Percentiles rank a stretch among this genome's conserved stretches.
phyloP scores from a whole-genome alignment of 2,113 vertebrate genomes.

The Panthera leo region DNA sequence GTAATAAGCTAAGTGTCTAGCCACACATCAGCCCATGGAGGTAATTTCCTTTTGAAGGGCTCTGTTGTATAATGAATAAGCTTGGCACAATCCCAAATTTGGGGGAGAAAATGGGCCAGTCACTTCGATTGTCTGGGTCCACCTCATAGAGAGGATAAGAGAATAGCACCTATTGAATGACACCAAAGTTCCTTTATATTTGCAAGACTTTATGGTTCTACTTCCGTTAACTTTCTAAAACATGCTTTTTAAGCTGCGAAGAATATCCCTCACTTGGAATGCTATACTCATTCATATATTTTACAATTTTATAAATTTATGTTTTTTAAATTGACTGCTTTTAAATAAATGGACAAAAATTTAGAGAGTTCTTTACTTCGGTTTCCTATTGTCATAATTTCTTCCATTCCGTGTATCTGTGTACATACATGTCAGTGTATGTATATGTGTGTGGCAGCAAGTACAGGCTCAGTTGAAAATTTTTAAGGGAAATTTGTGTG shows the following conservation, averaged over 20 bases:
- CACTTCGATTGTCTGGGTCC: not conserved
- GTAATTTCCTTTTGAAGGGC: not conserved
- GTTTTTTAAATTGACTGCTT: not conserved
- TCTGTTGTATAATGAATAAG: not conserved
- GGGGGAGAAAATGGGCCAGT: not conserved
- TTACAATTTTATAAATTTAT: not conserved
- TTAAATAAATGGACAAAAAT: not conserved
- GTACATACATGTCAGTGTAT: not conserved
- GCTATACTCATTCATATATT: not conserved
- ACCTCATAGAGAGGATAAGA: not conserved
- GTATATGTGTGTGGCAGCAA: not conserved
- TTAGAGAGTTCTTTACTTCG: not conserved
- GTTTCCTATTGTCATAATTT: not conserved
- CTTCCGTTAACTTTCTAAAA: not conserved
- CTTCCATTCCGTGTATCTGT: not conserved
- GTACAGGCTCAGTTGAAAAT: not conserved
- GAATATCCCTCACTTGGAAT: not conserved
- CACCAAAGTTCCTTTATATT: not conserved
- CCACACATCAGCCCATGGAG: not conserved
- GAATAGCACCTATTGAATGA: not conserved
- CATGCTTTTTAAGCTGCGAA: not conserved
- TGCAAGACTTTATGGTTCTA: not conserved
- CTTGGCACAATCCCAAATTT: not conserved
- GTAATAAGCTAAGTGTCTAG: not conserved
- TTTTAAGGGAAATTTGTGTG: not conserved